phyloP scores from a whole-genome alignment of 2,888 invertebrate species.

The Eupithecia subumbrata region DNA sequence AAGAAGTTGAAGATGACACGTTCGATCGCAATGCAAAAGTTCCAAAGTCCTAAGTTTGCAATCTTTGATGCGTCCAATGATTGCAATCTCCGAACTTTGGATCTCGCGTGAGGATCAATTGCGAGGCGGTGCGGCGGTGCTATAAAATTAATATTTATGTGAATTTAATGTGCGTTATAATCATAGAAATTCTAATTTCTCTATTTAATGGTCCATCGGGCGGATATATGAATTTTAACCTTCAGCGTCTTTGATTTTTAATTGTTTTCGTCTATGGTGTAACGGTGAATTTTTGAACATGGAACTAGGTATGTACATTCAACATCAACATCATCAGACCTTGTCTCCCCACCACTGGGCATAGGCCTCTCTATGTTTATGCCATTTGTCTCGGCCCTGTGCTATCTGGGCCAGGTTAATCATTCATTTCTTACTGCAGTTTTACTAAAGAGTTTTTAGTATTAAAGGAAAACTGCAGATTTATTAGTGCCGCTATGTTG shows the following conservation, averaged over 20 bases:
- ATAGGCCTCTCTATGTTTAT: too few species aligned
- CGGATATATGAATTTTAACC: neutral
- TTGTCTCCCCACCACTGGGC: too few species aligned
- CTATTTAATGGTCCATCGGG: neutral
- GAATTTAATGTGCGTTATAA: neutral
- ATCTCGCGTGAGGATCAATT: neutral
- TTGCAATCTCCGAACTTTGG: neutral
- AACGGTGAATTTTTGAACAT: constrained; percentile 22
- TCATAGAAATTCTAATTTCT: neutral
- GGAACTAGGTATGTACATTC: neutral
- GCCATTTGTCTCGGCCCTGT: too few species aligned
- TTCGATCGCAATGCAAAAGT: neutral
- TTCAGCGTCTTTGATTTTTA: constrained; percentile 25
- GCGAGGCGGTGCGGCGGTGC: neutral
- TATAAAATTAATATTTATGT: neutral
- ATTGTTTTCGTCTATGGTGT: constrained; percentile 42
- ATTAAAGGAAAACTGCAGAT: too few species aligned
- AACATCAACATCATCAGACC: too few species aligned
- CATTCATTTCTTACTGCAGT: neutral
- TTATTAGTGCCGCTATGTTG: neutral
- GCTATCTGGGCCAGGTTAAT: too few species aligned
- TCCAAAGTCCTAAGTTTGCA: neutral
- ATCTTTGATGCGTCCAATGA: too few species aligned
- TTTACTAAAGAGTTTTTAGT: neutral
- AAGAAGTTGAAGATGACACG: neutral